These are phyloP conservation scores for Oncorhynchus gorbuscha DNA, from an alignment of 2,113 vertebrate species.

Conservation along the genomic window DNA sequence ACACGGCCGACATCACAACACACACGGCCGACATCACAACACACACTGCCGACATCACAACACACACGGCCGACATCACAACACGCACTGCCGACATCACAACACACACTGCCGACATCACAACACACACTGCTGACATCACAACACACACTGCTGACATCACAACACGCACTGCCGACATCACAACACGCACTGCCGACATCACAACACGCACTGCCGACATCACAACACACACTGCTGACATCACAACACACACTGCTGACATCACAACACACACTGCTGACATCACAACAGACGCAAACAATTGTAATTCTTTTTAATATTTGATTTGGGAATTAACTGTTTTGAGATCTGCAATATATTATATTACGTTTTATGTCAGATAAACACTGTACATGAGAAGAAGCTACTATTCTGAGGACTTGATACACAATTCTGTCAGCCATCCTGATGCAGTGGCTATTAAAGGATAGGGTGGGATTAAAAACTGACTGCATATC, in stretches of 20 bases:
- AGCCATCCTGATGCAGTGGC: conserved; percentile 25
- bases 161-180: too few relatives aligned
- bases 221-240: too few relatives aligned
- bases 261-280: too few relatives aligned
- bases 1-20: not conserved
- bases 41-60: too few relatives aligned
- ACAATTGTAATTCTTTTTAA: conserved; percentile 52
- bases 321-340: conserved; percentile 62
- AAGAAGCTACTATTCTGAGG: conserved; percentile 44
- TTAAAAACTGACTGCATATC: conserved; percentile 7
- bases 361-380: conserved; percentile 62
- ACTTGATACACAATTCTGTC: conserved; percentile 27
- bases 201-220: too few relatives aligned
- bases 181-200: too few relatives aligned
- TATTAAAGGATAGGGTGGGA: conserved; percentile 33
- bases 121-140: not conserved
- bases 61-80: not conserved
- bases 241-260: too few relatives aligned
- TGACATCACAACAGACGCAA: not conserved
- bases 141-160: too few relatives aligned
- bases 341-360: conserved; percentile 54
- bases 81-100: not conserved
- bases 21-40: too few relatives aligned
- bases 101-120: not conserved
- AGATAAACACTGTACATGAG: conserved; percentile 59